phyloP scores from a whole-genome alignment of 2,888 invertebrate genomes.

The Agrotis ipsilon region DNA sequence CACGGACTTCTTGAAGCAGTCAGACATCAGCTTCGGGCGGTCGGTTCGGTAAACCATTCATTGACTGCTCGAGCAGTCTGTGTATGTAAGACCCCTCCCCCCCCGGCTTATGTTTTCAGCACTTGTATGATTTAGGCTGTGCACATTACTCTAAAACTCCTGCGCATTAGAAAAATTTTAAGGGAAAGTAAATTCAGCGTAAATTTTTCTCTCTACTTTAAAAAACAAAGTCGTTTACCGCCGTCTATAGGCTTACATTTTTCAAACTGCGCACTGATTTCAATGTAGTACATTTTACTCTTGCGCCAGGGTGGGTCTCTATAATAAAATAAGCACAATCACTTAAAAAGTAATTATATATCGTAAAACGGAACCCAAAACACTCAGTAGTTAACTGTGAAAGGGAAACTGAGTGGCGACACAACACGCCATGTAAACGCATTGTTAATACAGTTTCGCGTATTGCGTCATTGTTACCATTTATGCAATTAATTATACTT shows the following conservation, averaged over 20 bases:
- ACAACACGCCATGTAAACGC: slow-evolving; percentile 63
- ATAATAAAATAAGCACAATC: background rate
- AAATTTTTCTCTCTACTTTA: background rate
- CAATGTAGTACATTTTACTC: too few relatives aligned
- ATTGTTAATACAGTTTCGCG: slow-evolving; percentile 56
- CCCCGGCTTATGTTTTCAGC: too few relatives aligned
- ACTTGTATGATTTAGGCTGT: background rate
- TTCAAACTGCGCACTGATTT: too few relatives aligned
- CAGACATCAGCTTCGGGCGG: too few relatives aligned
- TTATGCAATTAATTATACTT: slow-evolving; percentile 35
- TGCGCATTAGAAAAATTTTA: background rate
- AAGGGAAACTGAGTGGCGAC: slow-evolving; percentile 72
- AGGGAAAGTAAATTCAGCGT: background rate
- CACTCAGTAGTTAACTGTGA: slow-evolving; percentile 67
- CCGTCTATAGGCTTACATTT: too few relatives aligned
- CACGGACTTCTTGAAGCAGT: too few relatives aligned
- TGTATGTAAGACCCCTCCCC: too few relatives aligned
- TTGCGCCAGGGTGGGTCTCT: too few relatives aligned
- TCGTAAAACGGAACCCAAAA: slow-evolving; percentile 56
- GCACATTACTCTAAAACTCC: background rate
- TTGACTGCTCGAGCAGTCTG: too few relatives aligned
- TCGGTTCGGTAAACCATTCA: too few relatives aligned
- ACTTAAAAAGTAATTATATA: background rate
- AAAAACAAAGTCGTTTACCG: too few relatives aligned
- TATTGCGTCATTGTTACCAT: slow-evolving; percentile 48